Evolutionary conservation across 2,888 invertebrate genomes (phyloP).

Genomic region (Onchidella celtica): DNA sequence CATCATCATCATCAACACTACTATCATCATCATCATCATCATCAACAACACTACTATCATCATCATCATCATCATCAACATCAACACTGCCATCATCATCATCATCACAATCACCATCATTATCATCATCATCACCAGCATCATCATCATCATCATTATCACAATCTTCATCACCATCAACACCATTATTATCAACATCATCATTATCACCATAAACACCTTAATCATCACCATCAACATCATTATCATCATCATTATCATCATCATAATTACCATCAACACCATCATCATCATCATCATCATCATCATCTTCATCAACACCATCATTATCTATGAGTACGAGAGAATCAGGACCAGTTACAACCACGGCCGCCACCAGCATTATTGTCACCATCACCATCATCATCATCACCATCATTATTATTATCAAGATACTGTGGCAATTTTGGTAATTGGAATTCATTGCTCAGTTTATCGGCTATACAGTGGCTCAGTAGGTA

Average conservation of each 20-base stretch:
- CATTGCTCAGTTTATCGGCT: no score
- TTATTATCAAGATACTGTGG: no score
- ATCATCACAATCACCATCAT: not conserved
- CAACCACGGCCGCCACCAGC: no score
- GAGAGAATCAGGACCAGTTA: not conserved
- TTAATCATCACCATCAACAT: not conserved
- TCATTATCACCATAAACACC: not conserved
- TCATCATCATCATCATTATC: not conserved
- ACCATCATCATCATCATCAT: not conserved
- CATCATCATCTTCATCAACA: not conserved
- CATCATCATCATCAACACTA: slow-evolving; percentile 1
- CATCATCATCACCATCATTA: no score
- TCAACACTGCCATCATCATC: not conserved
- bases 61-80: not conserved
- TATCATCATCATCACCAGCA: not conserved
- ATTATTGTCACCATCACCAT: no score
- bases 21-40: not conserved
- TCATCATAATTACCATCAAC: not conserved
- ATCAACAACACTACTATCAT: not conserved
- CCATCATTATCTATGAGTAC: not conserved
- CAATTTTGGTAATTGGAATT: no score
- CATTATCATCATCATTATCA: not conserved
- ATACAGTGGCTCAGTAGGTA: no score
- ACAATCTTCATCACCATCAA: not conserved
- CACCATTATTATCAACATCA: slow-evolving; percentile 13